phyloP scores from a whole-genome alignment of 1,140 invertebrate genomes.

The Chionoecetes opilio region DNA sequence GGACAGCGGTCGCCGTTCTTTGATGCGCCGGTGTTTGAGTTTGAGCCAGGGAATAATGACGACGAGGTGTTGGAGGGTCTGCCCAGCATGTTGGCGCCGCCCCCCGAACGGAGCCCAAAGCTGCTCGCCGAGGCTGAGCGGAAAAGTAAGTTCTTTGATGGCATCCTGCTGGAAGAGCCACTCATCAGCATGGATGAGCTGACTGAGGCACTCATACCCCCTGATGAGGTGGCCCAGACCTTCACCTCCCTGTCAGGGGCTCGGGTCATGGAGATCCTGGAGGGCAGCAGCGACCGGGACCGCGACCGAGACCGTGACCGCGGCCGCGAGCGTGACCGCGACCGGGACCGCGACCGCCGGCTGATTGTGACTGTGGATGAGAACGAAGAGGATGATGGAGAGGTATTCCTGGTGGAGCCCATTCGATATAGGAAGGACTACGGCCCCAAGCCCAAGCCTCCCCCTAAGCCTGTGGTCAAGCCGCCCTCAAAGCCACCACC shows the following conservation, averaged over 20 bases:
- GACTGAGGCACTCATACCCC: constrained; percentile 77
- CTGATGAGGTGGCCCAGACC: constrained; percentile 70
- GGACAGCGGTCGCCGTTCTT: constrained; percentile 80
- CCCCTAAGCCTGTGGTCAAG: constrained; percentile 33
- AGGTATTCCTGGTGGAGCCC: constrained; percentile 56
- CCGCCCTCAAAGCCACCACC: not conserved
- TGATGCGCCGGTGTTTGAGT: constrained; percentile 80
- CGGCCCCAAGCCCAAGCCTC: constrained; percentile 34
- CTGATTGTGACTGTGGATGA: constrained; percentile 38
- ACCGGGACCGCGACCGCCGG: not conserved
- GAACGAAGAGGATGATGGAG: constrained; percentile 55
- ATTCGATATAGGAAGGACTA: constrained; percentile 27
- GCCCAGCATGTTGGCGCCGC: constrained; percentile 61
- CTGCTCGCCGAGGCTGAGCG: constrained; percentile 64
- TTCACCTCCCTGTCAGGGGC: constrained; percentile 75
- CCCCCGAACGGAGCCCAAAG: constrained; percentile 62
- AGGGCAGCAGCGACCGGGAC: constrained; percentile 60
- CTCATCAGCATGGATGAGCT: constrained; percentile 77
- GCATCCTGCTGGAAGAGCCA: constrained; percentile 72
- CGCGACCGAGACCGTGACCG: constrained; percentile 30
- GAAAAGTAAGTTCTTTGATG: constrained; percentile 74
- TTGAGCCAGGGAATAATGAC: constrained; percentile 75
- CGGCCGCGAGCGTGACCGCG: constrained; percentile 40
- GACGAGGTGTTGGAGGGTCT: constrained; percentile 76
- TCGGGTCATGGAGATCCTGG: constrained; percentile 70